These are phyloP conservation scores for Andrena marginata DNA, from an alignment of 2,888 invertebrate genomes.

Conservation along the genomic window DNA sequence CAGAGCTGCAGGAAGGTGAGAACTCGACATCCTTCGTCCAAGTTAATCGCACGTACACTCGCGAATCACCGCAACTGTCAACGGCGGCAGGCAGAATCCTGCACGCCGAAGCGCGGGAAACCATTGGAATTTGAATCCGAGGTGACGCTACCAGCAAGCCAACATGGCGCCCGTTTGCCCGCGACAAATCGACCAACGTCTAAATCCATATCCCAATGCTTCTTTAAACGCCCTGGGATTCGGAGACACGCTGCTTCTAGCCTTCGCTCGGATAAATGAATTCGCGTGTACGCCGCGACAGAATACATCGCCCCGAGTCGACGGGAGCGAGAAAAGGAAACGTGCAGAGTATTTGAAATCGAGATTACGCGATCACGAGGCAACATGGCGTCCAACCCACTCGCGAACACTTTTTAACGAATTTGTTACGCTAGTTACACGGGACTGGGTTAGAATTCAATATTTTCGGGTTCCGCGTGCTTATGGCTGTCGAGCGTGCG, in stretches of 20 bases:
- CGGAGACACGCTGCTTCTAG: too few relatives aligned
- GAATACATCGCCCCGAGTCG: too few relatives aligned
- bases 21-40: too few relatives aligned
- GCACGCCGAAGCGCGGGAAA: background rate
- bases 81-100: too few relatives aligned
- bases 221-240: too few relatives aligned
- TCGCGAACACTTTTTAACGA: background rate
- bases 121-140: constrained; percentile 12
- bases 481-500: too few relatives aligned
- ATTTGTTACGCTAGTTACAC: background rate
- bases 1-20: constrained; percentile 60
- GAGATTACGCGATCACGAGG: background rate
- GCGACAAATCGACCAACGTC: background rate
- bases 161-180: constrained; percentile 21
- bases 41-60: too few relatives aligned
- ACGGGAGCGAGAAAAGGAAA: too few relatives aligned
- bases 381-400: background rate
- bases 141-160: constrained; percentile 22
- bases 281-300: too few relatives aligned
- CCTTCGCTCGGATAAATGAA: too few relatives aligned
- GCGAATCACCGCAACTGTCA: background rate
- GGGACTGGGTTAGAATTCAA: background rate
- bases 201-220: background rate
- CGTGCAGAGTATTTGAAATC: background rate
- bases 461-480: too few relatives aligned